Conservation (phyloP, 1,140 invertebrate species). For the Acromyrmex echinatior region DNA sequence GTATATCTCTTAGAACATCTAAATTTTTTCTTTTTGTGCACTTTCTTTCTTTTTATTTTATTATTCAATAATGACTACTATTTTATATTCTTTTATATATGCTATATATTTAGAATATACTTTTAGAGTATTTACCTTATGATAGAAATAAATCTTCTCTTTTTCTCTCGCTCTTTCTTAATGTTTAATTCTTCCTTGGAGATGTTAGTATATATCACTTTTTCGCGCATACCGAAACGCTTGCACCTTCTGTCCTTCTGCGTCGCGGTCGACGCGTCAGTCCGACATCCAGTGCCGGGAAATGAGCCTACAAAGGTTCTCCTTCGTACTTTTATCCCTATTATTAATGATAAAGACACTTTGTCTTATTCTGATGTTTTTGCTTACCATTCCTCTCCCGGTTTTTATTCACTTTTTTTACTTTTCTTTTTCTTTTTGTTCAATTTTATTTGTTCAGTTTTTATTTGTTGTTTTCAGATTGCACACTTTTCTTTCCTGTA, state of each 20-base stretch:
- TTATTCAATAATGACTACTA: neutral
- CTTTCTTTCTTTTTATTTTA: neutral
- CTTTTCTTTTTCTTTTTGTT: slow-evolving; percentile 12
- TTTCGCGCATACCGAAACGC: slow-evolving; percentile 64
- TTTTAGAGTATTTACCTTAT: neutral
- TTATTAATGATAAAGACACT: slow-evolving; percentile 57
- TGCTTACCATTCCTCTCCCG: slow-evolving; percentile 76
- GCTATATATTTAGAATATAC: neutral
- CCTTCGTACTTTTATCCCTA: slow-evolving; percentile 16
- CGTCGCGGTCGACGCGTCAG: slow-evolving; percentile 75
- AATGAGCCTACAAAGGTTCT: slow-evolving; percentile 27
- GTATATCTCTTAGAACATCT: neutral
- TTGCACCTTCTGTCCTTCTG: slow-evolving; percentile 68
- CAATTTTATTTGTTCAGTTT: slow-evolving; percentile 4
- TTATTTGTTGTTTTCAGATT: slow-evolving; percentile 17
- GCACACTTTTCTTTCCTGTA: slow-evolving; percentile 39
- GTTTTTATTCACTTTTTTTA: slow-evolving; percentile 9
- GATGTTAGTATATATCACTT: slow-evolving; percentile 66
- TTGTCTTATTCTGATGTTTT: slow-evolving; percentile 61
- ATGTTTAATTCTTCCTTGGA: neutral
- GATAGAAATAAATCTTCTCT: slow-evolving; percentile 17
- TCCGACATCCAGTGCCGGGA: slow-evolving; percentile 67
- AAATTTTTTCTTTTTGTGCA: neutral
- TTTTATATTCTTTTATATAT: neutral
- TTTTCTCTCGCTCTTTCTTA: neutral